Percentiles rank a stretch among this genome's conserved stretches.
Evolutionary conservation across 2,888 invertebrate species (phyloP).

Genomic region (Ornithoptera priamus): DNA sequence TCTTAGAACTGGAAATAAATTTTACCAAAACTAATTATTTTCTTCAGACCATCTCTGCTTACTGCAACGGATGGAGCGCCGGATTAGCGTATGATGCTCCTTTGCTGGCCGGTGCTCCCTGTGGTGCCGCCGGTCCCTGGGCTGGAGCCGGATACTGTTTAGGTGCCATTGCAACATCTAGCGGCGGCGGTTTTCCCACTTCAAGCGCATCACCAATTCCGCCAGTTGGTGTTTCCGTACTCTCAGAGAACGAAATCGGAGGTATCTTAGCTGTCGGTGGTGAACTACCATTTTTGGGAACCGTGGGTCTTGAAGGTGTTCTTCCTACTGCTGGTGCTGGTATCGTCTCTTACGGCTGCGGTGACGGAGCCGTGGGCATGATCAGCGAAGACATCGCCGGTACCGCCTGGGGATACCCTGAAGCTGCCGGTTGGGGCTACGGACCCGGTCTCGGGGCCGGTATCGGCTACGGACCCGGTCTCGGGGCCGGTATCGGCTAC

Average conservation of each 20-base stretch:
- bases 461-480: constrained; percentile 3
- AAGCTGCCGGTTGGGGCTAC: constrained; percentile 28
- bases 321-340: constrained; percentile 46
- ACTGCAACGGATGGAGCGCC: constrained; percentile 30
- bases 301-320: constrained; percentile 44
- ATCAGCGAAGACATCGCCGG: constrained; percentile 35
- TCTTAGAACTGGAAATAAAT: too few relatives aligned
- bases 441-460: too few relatives aligned
- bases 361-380: constrained; percentile 39
- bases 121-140: constrained; percentile 33
- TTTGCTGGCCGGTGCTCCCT: constrained; percentile 27
- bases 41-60: constrained; percentile 25
- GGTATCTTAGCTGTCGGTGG: constrained; percentile 40
- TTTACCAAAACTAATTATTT: not conserved
- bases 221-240: constrained; percentile 39
- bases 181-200: constrained; percentile 37
- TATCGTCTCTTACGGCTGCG: constrained; percentile 41
- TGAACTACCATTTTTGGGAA: constrained; percentile 41
- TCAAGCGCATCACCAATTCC: constrained; percentile 42
- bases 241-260: constrained; percentile 45
- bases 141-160: constrained; percentile 29
- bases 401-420: constrained; percentile 21
- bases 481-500: constrained; percentile 14
- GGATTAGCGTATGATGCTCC: constrained; percentile 27
- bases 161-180: constrained; percentile 23